phyloP scores from a whole-genome alignment of 2,888 invertebrate genomes.

The Trypoxylon attenuatum region DNA sequence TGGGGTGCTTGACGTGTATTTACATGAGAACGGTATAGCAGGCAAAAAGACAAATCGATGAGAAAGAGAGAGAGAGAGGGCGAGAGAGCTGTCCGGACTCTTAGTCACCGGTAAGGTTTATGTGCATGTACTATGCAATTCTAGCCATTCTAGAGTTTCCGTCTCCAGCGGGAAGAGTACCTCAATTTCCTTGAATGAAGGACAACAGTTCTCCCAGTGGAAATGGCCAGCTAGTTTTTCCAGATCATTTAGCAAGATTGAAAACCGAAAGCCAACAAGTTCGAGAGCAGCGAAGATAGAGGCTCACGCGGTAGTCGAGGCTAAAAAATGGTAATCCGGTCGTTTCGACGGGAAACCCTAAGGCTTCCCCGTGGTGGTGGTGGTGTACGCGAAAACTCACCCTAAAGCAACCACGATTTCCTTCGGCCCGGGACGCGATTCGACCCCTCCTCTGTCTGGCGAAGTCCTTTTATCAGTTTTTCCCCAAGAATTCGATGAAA shows the following conservation, averaged over 20 bases:
- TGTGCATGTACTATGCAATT: not conserved
- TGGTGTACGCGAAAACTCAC: conserved; percentile 31
- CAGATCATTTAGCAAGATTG: conserved; percentile 60
- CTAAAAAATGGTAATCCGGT: conserved; percentile 63
- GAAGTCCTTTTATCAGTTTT: conserved; percentile 45
- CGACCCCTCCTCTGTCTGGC: not conserved
- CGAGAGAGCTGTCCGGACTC: not conserved
- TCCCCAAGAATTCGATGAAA: conserved; percentile 50
- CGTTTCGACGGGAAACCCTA: conserved; percentile 48
- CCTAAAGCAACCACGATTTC: conserved; percentile 35
- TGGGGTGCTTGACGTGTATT: not conserved
- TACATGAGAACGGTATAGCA: not conserved
- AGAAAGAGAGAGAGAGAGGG: no score
- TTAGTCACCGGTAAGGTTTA: not conserved
- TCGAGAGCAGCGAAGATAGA: conserved; percentile 6
- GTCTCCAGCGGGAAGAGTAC: not conserved
- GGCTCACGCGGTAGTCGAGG: conserved; percentile 29
- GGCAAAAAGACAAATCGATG: not conserved
- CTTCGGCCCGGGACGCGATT: conserved; percentile 14
- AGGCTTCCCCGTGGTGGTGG: conserved; percentile 44
- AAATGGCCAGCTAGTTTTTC: conserved; percentile 41
- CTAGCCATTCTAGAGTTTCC: not conserved
- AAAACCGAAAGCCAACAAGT: conserved; percentile 57
- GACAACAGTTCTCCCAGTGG: conserved; percentile 13
- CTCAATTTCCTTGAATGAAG: conserved; percentile 11